Percentiles rank a stretch among this genome's conserved stretches.
Conservation (phyloP, 1,140 invertebrate genomes). For the Littorina saxatilis region DNA sequence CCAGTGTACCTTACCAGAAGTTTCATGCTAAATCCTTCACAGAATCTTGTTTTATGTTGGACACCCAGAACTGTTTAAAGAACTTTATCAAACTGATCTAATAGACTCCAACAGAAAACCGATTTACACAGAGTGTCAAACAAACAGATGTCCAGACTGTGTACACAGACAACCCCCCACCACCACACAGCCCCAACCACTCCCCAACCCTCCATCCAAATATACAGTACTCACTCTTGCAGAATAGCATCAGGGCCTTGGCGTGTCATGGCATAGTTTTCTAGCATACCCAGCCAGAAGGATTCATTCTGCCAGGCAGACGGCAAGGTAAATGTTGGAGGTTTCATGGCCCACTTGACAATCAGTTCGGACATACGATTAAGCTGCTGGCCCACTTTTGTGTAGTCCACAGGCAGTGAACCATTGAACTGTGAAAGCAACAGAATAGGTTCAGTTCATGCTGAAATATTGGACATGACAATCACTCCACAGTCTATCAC, state of each 20-base stretch:
- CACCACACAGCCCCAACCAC: too few relatives aligned
- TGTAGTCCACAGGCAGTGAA: conserved; percentile 22
- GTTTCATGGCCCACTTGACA: conserved; percentile 18
- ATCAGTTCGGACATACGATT: background rate
- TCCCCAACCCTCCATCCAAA: background rate
- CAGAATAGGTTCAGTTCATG: too few relatives aligned
- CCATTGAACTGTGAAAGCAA: conserved; percentile 22
- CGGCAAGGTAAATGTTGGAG: conserved; percentile 33
- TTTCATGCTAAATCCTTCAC: too few relatives aligned
- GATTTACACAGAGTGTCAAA: too few relatives aligned
- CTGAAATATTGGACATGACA: background rate
- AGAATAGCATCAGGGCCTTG: conserved; percentile 29
- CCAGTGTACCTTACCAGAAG: too few relatives aligned
- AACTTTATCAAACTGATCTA: too few relatives aligned
- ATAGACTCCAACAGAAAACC: too few relatives aligned
- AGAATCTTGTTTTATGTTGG: too few relatives aligned
- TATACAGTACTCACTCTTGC: conserved; percentile 36
- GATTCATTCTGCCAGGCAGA: conserved; percentile 47
- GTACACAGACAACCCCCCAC: too few relatives aligned
- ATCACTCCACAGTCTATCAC: background rate
- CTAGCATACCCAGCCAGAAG: conserved; percentile 48
- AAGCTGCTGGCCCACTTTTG: background rate
- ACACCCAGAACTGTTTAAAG: too few relatives aligned
- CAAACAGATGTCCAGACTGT: too few relatives aligned
- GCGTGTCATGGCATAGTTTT: conserved; percentile 34